Evolutionary conservation across 1,140 invertebrate genomes (phyloP), one percentile per base, ranked within the genome.

Genomic region (Sminthurinus signatus): DNA sequence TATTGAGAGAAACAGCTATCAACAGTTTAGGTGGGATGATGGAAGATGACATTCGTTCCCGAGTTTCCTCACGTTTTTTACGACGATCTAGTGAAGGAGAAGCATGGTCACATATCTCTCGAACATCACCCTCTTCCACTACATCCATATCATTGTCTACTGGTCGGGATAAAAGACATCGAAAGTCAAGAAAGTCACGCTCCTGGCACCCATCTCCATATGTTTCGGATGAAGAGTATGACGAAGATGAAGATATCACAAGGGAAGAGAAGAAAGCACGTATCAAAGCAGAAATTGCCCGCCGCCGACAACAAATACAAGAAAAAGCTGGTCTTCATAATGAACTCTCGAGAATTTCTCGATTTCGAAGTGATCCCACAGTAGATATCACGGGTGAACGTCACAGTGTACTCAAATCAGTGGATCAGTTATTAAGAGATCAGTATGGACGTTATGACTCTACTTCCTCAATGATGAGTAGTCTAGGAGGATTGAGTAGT

Each of bases 211-310:
- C 82, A 2, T 82, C 81, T 0, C 82, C 81, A 4, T 81, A 81
- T 64, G 78, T 77, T 23, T 78, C 78, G 54, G 81, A 80, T 67
- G 77, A 79, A 62, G 70, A 72, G 59, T 76, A 81, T 58, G 78
- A 79, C 36, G 77, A 77, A 57, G 80, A 80, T 39, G 79, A 81
- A 62, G 70, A 78, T 51, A 64, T 80, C 27, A 78, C 72, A 21
- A 65, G 80, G 2, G 83, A 85, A 72, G 81, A 84, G 68, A 84
- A 83, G 71, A 83, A 83, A 66, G 79, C 80, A 15, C 78, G 81
- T 65, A 80, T 85, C 48, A 84, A 85, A 73, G 81, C 81, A 14
- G 84, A 86, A 74, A 85, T 85, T 60, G 82, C 83, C 3, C 76
- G 83, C 32, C 73, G 84, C 2, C 77, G 83, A 55, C 78, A 80